Base-by-base conservation (phyloP, 2,888 invertebrate genomes). In the Smittia aterrima region DNA sequence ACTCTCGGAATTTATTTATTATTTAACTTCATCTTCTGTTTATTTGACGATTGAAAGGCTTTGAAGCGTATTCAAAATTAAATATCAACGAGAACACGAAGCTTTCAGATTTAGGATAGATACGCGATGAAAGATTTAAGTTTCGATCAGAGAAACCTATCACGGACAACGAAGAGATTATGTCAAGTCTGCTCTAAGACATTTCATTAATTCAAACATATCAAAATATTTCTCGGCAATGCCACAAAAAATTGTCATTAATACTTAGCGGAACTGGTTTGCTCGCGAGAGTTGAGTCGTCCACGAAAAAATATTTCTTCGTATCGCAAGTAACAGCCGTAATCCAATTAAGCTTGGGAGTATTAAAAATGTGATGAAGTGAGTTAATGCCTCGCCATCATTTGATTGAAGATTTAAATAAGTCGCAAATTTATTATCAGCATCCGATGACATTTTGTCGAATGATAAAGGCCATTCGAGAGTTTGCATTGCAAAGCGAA, bases 171-270 rank as follows among this genome's bases (percentile, higher is more conserved):
- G 47, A 47, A 27, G 27, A 66, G 68, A 68, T 68, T 68, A 68
- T 68, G 68, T 68, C 68, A 68, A 38, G 20, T 68, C 47, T 4
- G 16, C 18, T 47, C 41, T 68, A 24, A 18, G 38, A 38, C 38
- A 38, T 67, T 67, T 24, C 18, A 68, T 68, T 38, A 68, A 20
- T n/a, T 47, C 68, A 68, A 68, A 68, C 41, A 41, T 41, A 68
- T 68, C 68, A 68, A 68, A 68, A 68, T 68, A 68, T 68, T 68
- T 24, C 47, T 68, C 68, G 68, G 47, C 68, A 18, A 68, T 68
- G 68, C 41, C 68, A 68, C 68, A 68, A 68, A 68, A 68, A 68
- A 68, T 68, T 68, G 68, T 68, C 68, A 68, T 68, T 68, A 68
- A 68, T 68, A 68, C 25, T 68, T 47, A 68, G n/a, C 6, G 4